Percentiles rank a stretch among this genome's conserved stretches.
Conservation (phyloP, 23 tunicate species). For the Halocynthia roretzi region DNA sequence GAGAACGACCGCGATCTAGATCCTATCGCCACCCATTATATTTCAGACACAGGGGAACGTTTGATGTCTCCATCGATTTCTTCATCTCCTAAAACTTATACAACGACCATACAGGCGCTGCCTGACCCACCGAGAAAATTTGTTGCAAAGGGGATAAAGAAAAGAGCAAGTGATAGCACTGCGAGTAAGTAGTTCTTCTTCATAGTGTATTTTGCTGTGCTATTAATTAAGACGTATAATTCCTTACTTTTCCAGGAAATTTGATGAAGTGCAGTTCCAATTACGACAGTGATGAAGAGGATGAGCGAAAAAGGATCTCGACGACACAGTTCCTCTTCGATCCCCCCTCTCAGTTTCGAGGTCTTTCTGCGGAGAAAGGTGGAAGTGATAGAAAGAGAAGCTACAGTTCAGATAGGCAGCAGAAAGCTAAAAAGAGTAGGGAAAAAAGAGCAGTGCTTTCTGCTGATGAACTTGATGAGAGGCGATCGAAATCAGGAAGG, state of each 20-base stretch:
- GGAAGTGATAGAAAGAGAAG: slow-evolving; percentile 15
- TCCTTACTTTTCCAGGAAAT: neutral
- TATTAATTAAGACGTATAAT: neutral
- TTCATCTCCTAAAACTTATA: neutral
- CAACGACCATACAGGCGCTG: neutral
- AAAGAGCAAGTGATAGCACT: neutral
- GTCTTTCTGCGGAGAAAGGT: neutral
- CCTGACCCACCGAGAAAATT: slow-evolving; percentile 13
- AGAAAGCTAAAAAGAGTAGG: neutral
- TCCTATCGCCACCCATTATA: neutral
- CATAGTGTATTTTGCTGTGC: neutral
- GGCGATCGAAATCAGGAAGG: neutral
- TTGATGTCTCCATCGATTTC: slow-evolving; percentile 2
- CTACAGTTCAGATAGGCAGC: neutral
- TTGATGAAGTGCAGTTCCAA: neutral
- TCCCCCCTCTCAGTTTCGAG: no score
- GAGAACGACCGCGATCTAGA: neutral
- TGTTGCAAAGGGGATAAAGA: neutral
- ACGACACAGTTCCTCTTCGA: no score
- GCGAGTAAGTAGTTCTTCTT: no score
- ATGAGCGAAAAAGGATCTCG: no score
- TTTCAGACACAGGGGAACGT: slow-evolving; percentile 21
- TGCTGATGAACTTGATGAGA: slow-evolving; percentile 4
- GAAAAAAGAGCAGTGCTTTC: neutral
- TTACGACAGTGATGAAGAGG: no score